Base-by-base conservation (phyloP, 1,140 invertebrate genomes). In the Drosophila nasuta region DNA sequence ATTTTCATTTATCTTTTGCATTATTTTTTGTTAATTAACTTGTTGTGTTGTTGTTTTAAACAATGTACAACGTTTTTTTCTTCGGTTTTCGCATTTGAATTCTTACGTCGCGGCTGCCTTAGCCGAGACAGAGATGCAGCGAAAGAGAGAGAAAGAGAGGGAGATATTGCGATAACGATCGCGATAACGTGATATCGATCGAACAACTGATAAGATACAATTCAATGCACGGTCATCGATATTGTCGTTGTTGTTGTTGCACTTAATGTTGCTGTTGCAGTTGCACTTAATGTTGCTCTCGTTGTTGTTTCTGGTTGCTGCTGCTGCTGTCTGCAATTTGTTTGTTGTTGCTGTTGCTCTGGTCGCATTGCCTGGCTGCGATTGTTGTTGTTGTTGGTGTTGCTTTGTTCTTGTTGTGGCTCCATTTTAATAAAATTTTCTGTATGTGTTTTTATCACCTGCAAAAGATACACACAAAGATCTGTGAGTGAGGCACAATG, bases 21-120 rank as follows among this genome's bases (percentile, higher is more conserved):
- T 49, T 78, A 28, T 20, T 46, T 25, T 43, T 59, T 56, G 70
- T 78, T 63, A 81, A 68, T 81, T 82, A 68, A 63, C 59, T 75
- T 76, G 35, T 38, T 33, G 30, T 49, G 35, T 49, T 62, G 35
- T 78, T 79, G 38, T 77, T 59, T 67, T 75, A 79, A 62, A 59
- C 57, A 51, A 68, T 80, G 77, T 76, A 72, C 70, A 64, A 75
- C 57, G 41, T 48, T 70, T 72, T 72, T 64, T 71, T 77, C 75
- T 66, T 79, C 62, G 75, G 69, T 52, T 83, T 80, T 80, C 75
- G 74, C 77, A 77, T 82, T 81, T 79, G 58, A 57, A 68, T 62
- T 77, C 66, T 43, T 25, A 28, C 20, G 20, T 11, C 48, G 48
- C 17, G 48, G 46, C 51, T 58, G 65, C 54, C 25, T 51, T 30